These are phyloP conservation scores for Rattus rattus DNA, from an alignment of 2,113 vertebrate genomes.

Conservation along the genomic window DNA sequence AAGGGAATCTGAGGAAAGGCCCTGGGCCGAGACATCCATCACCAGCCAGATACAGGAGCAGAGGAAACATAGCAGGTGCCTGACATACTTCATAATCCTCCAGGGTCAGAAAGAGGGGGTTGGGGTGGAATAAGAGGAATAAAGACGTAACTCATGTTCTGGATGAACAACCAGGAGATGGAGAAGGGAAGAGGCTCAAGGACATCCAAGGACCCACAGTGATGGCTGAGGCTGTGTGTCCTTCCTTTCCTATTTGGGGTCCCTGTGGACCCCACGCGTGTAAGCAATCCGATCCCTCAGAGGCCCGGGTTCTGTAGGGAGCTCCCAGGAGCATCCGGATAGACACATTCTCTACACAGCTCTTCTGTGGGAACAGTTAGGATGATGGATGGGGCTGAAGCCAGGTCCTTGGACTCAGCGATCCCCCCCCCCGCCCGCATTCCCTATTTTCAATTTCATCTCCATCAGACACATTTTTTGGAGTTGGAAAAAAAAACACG, in stretches of 20 bases:
- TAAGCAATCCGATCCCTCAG: too few relatives aligned
- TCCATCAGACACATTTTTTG: not conserved
- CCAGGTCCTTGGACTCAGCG: not conserved
- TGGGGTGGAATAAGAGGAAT: not conserved
- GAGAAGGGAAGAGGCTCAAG: not conserved
- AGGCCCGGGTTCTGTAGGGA: not conserved
- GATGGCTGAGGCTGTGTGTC: too few relatives aligned
- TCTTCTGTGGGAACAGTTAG: not conserved
- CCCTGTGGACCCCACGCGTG: too few relatives aligned
- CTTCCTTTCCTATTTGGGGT: not conserved
- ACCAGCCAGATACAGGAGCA: not conserved
- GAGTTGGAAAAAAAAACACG: not conserved
- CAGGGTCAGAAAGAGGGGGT: not conserved
- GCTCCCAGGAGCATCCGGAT: not conserved
- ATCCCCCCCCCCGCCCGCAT: not conserved
- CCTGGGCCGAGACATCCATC: not conserved
- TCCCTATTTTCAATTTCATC: slow-evolving; percentile 31
- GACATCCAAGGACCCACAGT: not conserved
- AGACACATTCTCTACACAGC: not conserved
- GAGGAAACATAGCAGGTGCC: not conserved
- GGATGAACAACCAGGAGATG: not conserved
- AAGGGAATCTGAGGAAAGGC: not conserved
- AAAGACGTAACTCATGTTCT: not conserved
- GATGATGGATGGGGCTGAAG: not conserved
- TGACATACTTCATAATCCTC: not conserved